phyloP scores from a whole-genome alignment of 2,888 invertebrate species.

The Ornithoptera alexandrae region DNA sequence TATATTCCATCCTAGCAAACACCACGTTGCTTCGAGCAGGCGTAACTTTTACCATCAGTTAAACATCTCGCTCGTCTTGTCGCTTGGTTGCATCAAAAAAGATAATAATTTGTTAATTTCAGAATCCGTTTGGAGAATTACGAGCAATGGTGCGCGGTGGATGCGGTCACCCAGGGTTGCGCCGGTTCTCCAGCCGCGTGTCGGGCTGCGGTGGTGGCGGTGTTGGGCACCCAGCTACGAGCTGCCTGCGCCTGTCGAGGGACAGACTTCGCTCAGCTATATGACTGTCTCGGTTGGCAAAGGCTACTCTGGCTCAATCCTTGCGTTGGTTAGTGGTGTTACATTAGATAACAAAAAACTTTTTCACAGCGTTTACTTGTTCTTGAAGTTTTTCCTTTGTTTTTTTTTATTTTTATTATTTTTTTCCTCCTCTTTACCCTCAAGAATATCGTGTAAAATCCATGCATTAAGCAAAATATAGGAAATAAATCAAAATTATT shows the following conservation, averaged over 20 bases:
- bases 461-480: no score
- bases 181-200: constrained; percentile 92
- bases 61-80: no score
- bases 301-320: constrained; percentile 94
- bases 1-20: no score
- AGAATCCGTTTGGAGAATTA: constrained; percentile 91
- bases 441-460: no score
- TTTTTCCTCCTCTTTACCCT: no score
- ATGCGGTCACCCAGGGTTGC: constrained; percentile 93
- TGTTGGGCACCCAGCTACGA: constrained; percentile 92
- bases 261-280: constrained; percentile 90
- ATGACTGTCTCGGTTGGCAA: constrained; percentile 95
- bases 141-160: constrained; percentile 95
- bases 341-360: not conserved
- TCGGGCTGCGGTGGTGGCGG: constrained; percentile 90
- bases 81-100: no score
- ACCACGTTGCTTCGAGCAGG: no score
- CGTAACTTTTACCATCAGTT: no score
- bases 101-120: constrained; percentile 28
- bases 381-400: no score
- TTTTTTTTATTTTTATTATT: no score
- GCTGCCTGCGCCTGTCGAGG: constrained; percentile 94
- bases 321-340: constrained; percentile 88
- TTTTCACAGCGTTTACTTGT: no score
- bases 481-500: no score